A percentile compares a stretch with the other conserved stretches of the same genome.
Conservation (phyloP, 2,797 vertebrate species). For the Australoheros facetus region DNA sequence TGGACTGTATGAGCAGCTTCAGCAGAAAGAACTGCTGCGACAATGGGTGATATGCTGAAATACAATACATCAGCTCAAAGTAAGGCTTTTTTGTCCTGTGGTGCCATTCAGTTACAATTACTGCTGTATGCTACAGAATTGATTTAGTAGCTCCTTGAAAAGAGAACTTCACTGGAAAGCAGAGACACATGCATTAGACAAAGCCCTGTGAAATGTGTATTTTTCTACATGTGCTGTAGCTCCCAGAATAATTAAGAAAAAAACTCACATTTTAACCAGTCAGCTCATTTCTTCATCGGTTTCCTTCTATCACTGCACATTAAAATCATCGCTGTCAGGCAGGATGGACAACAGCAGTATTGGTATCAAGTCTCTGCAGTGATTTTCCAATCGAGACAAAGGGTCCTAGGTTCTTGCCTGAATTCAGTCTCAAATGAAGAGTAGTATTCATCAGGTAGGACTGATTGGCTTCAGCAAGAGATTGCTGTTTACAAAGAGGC, state of each 20-base stretch:
- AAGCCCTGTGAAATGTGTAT: background rate
- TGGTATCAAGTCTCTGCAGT: constrained; percentile 18
- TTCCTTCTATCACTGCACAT: constrained; percentile 5
- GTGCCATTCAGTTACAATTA: constrained; percentile 36
- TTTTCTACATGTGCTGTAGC: constrained; percentile 4
- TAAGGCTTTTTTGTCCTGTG: constrained; percentile 27
- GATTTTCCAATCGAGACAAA: background rate
- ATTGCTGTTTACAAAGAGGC: background rate
- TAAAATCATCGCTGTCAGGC: constrained; percentile 13
- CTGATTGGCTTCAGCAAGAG: background rate
- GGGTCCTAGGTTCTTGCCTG: background rate
- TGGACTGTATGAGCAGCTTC: constrained; percentile 28
- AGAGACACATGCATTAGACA: background rate
- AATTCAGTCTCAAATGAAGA: background rate
- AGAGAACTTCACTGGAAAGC: background rate
- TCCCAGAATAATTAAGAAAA: constrained; percentile 17
- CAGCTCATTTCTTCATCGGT: constrained; percentile 13
- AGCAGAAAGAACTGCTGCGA: constrained; percentile 51
- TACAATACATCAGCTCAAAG: constrained; percentile 46
- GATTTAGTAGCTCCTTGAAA: constrained; percentile 17
- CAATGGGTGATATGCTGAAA: constrained; percentile 53
- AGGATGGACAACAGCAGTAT: constrained; percentile 1
- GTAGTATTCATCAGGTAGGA: background rate
- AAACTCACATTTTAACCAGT: background rate
- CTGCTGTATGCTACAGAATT: constrained; percentile 21